Base-by-base conservation (phyloP, 1,140 invertebrate species). In the Nixonia krombeini region DNA sequence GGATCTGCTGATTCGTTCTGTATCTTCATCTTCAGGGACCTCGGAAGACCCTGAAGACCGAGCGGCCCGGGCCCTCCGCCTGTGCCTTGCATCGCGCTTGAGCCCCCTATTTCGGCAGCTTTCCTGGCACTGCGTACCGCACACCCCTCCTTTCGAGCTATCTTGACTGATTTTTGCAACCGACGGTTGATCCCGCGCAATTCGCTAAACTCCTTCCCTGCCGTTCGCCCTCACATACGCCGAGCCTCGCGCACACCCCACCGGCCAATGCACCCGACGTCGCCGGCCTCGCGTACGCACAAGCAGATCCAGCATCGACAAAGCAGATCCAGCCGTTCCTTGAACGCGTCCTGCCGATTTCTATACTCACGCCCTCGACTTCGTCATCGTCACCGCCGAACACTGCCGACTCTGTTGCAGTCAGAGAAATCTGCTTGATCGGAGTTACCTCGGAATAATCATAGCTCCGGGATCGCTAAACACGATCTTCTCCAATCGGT, bases 21-120 rank as follows among this genome's bases (percentile, higher is more conserved):
- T 41, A 85, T 79, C 72, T 88, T 88, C 73, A 89, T 89, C 81
- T 89, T 89, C 78, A 87, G 80, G 58, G 83, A 80, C 65, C 83
- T 79, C 40, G 81, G 81, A 58, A 84, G 83, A 40, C 82, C 82
- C 65, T 85, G 84, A 26, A 86, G 76, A 42, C 80, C 79, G 45
- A 86, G 64, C 35, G 83, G 80, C 41, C 80, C 80, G 52, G 76
- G 79, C 56, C 80, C 82, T 62, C 81, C 76, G 63, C 71, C 71
- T 46, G 78, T 57, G 64, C 76, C 65, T 63, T 83, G 82, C 83
- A 83, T 84, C 55, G 72, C 72, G 57, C 63, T 73, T 9, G 74
- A 67, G 50, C 76, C 78, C 69, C 79, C 76, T 72, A 49, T 49
- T 29, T 49, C 38, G 21, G 18, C 28, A 61, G 46, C 49, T 23